A percentile compares a stretch with the other conserved stretches of the same genome.
Evolutionary conservation across 2,888 invertebrate genomes (phyloP).

Genomic region (Xylophagus ater): DNA sequence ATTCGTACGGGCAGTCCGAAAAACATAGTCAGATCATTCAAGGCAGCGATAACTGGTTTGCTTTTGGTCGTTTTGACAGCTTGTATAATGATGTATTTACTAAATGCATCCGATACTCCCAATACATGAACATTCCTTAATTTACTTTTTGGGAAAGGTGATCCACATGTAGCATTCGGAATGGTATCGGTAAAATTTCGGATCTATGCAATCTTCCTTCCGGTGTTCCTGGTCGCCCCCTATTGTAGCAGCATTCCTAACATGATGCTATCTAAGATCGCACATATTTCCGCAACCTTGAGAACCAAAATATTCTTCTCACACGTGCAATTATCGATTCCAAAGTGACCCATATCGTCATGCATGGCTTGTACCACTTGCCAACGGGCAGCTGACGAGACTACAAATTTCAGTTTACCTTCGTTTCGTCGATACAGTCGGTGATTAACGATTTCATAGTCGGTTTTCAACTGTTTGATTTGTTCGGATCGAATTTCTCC

Average conservation of each 20-base stretch:
- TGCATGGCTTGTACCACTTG: constrained; percentile 17
- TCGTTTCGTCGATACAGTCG: constrained; percentile 13
- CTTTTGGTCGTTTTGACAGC: constrained; percentile 17
- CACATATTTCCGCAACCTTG: constrained; percentile 13
- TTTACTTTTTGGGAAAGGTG: constrained; percentile 18
- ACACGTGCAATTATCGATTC: constrained; percentile 19
- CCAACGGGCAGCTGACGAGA: constrained; percentile 17
- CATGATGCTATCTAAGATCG: constrained; percentile 18
- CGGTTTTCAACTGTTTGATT: constrained; percentile 11
- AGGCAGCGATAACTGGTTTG: constrained; percentile 15
- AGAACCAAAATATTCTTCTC: constrained; percentile 19
- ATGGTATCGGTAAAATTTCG: constrained; percentile 15
- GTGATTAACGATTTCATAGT: constrained; percentile 13
- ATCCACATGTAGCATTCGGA: constrained; percentile 18
- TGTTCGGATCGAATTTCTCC: constrained; percentile 10
- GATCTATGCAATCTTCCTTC: constrained; percentile 14
- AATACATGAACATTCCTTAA: constrained; percentile 14
- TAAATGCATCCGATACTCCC: constrained; percentile 15
- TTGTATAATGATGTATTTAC: constrained; percentile 15
- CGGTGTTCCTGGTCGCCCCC: constrained; percentile 12
- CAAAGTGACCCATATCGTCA: constrained; percentile 21
- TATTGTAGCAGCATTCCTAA: constrained; percentile 18
- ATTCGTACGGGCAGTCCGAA: constrained; percentile 23
- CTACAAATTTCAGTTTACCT: constrained; percentile 13
- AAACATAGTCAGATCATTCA: constrained; percentile 16